These are phyloP conservation scores for Trissolcus brochymenae DNA, from an alignment of 2,888 invertebrate genomes.

Conservation along the genomic window DNA sequence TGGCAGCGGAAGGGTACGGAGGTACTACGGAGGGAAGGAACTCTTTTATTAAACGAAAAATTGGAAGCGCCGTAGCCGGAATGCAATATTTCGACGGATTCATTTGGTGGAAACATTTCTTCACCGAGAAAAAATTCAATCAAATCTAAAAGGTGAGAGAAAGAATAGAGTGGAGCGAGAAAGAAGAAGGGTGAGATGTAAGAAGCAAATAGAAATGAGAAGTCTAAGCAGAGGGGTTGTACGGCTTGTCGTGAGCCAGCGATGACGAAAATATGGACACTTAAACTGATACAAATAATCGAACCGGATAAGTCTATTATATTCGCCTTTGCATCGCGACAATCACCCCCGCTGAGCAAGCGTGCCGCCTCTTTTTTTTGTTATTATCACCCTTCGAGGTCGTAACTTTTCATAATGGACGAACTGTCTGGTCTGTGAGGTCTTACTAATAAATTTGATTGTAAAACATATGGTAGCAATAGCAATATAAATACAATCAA, in stretches of 20 bases:
- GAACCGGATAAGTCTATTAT: constrained; percentile 19
- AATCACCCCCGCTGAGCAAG: constrained; percentile 7
- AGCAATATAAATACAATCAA: no score
- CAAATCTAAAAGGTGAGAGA: constrained; percentile 69
- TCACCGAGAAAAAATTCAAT: constrained; percentile 75
- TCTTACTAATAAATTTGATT: no score
- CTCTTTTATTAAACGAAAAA: constrained; percentile 76
- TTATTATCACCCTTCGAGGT: no score
- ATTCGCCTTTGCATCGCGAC: constrained; percentile 10
- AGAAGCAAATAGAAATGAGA: constrained; percentile 49
- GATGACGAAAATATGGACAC: constrained; percentile 16
- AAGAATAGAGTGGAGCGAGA: constrained; percentile 52
- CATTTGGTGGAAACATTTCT: constrained; percentile 77
- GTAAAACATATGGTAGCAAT: no score
- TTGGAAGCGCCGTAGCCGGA: constrained; percentile 74
- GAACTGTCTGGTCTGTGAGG: no score
- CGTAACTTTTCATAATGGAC: no score
- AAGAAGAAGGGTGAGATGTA: constrained; percentile 39
- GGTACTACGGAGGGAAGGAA: constrained; percentile 60
- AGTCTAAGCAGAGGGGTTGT: constrained; percentile 36
- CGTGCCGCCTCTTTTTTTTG: no score
- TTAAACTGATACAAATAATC: constrained; percentile 39
- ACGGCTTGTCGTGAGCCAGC: constrained; percentile 29
- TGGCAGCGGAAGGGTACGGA: constrained; percentile 55
- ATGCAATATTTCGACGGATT: constrained; percentile 77